Conservation (phyloP, 2,797 vertebrate species). For the Falco biarmicus region DNA sequence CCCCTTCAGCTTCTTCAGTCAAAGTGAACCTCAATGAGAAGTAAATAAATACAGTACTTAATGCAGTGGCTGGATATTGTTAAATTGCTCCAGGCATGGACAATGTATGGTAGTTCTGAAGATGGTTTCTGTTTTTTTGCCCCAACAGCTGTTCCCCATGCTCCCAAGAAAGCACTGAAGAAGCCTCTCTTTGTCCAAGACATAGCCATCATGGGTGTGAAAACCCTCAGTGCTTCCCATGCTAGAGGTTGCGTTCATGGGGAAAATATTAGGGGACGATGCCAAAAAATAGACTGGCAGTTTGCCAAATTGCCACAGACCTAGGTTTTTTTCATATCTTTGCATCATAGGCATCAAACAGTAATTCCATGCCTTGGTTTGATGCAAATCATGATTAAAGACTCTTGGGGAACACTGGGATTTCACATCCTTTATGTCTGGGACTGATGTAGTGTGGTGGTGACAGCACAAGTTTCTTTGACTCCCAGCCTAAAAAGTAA, state of each 20-base stretch:
- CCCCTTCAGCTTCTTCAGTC: constrained; percentile 73
- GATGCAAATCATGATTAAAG: background rate
- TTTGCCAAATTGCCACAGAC: background rate
- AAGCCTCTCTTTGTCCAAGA: background rate
- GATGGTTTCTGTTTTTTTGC: background rate
- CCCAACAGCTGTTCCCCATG: background rate
- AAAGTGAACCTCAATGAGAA: constrained; percentile 91
- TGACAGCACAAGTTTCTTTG: background rate
- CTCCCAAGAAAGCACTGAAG: background rate
- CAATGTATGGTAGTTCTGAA: background rate
- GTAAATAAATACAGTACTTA: constrained; percentile 72
- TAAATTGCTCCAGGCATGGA: background rate
- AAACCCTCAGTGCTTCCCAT: background rate
- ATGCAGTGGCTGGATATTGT: background rate
- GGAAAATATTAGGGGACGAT: background rate
- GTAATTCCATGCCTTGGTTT: background rate
- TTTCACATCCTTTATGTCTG: background rate
- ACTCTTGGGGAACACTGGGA: background rate
- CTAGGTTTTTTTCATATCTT: background rate
- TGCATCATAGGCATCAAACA: background rate
- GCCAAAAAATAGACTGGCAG: background rate
- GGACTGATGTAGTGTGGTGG: background rate
- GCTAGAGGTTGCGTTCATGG: background rate
- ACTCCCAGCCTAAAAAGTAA: background rate
- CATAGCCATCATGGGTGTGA: background rate